Base-by-base conservation (phyloP, 2,113 vertebrate species). In the Mixornis gularis region DNA sequence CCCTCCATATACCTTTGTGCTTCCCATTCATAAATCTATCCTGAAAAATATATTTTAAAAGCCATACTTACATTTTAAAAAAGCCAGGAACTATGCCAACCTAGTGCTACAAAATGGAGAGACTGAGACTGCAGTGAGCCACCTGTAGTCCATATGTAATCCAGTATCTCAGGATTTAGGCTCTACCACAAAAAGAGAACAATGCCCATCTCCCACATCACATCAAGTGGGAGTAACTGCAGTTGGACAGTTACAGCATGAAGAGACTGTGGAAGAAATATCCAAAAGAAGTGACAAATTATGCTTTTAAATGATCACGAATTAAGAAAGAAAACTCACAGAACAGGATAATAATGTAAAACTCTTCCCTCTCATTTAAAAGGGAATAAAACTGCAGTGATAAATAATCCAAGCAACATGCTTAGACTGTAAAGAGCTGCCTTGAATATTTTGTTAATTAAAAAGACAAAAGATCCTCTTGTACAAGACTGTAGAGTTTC, bases 371-470 rank as follows among this genome's bases (percentile, higher is more conserved):
- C 53, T 90, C 22, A 81, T 44, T 68, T 59, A 36, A 48, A 85
- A 92, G 25, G 43, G 36, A 73, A 89, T 72, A 51, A 60, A 88
- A 26, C 13, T 79, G 71, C 59, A 79, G 64, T 76, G 65, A 92
- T 58, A 69, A 93, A 87, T 25, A 91, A 73, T 34, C 71, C 36
- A 95, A 93, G 68, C 68, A 59, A 51, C 22, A 60, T 0, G 4
- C 65, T 79, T 51, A 34, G 80, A 84, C 17, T 49, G 34, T 79
- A 14, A 92, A 77, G 83, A 93, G 86, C 85, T 92, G 90, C 92
- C 90, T 76, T 82, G 59, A 95, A 38, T 85, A 38, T 46, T 91
- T 48, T 79, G 52, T 82, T 82, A 52, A 52, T 56, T 74, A 81
- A 96, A 78, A 85, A 69, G 12, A 44, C 14, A 59, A 22, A 52